Evolutionary conservation across 2,113 vertebrate species (phyloP).

Genomic region (Pleuronectes platessa): DNA sequence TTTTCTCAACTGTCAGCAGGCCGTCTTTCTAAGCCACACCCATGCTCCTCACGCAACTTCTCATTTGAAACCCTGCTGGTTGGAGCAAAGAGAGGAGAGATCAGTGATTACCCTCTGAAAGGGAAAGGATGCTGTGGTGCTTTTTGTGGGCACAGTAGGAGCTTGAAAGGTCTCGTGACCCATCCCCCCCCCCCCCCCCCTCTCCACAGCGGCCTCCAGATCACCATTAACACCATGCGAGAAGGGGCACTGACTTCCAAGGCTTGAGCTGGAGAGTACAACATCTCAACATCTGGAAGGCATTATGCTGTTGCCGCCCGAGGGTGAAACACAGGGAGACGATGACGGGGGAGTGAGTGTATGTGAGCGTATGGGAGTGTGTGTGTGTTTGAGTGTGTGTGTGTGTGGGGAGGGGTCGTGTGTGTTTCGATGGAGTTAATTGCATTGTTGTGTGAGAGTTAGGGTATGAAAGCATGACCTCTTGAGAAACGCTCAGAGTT

Average conservation of each 20-base stretch:
- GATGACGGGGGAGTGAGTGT: constrained; percentile 47
- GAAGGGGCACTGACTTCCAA: constrained; percentile 71
- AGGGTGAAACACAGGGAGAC: constrained; percentile 65
- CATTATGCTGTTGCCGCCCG: constrained; percentile 76
- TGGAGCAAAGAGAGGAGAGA: constrained; percentile 55
- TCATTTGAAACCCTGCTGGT: constrained; percentile 58
- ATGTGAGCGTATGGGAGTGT: constrained; percentile 21
- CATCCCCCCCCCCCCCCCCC: not conserved
- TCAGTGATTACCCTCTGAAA: constrained; percentile 73
- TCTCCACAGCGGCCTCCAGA: constrained; percentile 67
- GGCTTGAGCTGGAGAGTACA: constrained; percentile 67
- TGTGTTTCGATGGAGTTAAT: constrained; percentile 49
- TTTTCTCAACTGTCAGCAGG: constrained; percentile 39
- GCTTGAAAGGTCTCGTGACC: constrained; percentile 57
- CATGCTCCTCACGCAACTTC: constrained; percentile 40
- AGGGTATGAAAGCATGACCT: constrained; percentile 36
- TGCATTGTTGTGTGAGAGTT: constrained; percentile 56
- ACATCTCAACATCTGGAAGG: constrained; percentile 82
- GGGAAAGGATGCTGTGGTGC: constrained; percentile 64
- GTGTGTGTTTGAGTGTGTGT: too few relatives aligned
- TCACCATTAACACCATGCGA: constrained; percentile 76
- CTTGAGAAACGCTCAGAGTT: constrained; percentile 33
- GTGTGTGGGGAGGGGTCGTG: not conserved
- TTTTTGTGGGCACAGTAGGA: constrained; percentile 64
- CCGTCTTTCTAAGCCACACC: constrained; percentile 64